Percentiles rank a stretch among this genome's conserved stretches.
phyloP scores from a whole-genome alignment of 2,113 vertebrate genomes.

The Pomatostomus ruficeps region DNA sequence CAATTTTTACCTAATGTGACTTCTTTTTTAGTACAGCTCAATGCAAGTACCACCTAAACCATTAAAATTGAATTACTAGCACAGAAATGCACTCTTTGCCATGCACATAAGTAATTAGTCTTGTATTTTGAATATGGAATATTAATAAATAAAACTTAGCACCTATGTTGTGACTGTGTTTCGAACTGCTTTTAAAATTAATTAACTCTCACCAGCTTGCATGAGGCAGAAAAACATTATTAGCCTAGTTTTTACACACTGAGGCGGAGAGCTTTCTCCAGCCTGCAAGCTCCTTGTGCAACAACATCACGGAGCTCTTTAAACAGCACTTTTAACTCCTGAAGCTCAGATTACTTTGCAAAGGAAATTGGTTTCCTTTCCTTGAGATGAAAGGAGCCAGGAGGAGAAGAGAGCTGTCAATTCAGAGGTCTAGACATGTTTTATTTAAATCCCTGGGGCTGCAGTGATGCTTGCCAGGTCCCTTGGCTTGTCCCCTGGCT shows the following conservation, averaged over 20 bases:
- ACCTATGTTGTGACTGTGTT: not conserved
- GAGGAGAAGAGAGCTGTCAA: not conserved
- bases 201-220: not conserved
- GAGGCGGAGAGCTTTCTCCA: not conserved
- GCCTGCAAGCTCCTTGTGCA: not conserved
- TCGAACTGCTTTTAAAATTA: slow-evolving; percentile 18
- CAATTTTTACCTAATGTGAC: not conserved
- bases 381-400: not conserved
- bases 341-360: slow-evolving; percentile 10
- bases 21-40: not conserved
- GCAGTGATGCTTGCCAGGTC: not conserved
- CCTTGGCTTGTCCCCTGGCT: not conserved
- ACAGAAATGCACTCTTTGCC: not conserved
- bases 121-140: not conserved
- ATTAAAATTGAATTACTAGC: not conserved
- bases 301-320: not conserved
- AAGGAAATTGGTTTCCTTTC: slow-evolving; percentile 28
- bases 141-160: slow-evolving; percentile 9
- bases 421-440: not conserved
- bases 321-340: slow-evolving; percentile 1
- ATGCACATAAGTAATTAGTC: not conserved
- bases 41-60: not conserved
- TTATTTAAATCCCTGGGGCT: not conserved
- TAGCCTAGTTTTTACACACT: slow-evolving; percentile 5
- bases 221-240: slow-evolving; percentile 12